phyloP scores from a whole-genome alignment of 2,888 invertebrate species.

The Cephus nigrinus region DNA sequence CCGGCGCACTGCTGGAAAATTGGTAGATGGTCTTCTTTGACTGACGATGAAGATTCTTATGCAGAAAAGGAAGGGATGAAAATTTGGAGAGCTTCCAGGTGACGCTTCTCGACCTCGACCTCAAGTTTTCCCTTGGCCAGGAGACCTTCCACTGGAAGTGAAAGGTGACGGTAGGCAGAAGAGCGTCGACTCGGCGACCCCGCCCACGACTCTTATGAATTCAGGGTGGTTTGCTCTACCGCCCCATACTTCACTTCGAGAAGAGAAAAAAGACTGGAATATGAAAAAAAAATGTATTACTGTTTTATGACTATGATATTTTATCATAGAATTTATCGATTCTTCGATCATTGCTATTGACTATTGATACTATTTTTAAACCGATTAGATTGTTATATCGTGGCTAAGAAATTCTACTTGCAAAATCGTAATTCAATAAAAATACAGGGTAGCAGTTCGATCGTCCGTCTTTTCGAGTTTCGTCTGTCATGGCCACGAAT shows the following conservation, averaged over 20 bases:
- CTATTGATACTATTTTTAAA: neutral
- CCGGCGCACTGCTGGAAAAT: neutral
- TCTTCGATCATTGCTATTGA: neutral
- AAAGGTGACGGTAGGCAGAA: neutral
- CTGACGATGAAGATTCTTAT: neutral
- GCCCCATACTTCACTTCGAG: neutral
- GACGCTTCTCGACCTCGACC: neutral
- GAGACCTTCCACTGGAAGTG: neutral
- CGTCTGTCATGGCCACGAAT: slow-evolving; percentile 49
- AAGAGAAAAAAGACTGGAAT: neutral
- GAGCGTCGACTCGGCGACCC: neutral
- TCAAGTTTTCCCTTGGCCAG: neutral
- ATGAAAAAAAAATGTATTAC: neutral
- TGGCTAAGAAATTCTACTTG: neutral
- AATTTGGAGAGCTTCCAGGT: neutral
- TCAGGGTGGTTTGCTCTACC: neutral
- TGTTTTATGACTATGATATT: neutral
- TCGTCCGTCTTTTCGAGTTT: slow-evolving; percentile 29
- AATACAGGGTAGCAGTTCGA: neutral
- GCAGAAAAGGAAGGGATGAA: neutral
- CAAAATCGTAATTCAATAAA: neutral
- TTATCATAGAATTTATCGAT: neutral
- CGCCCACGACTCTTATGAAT: neutral
- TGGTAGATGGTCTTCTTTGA: neutral
- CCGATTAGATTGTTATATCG: neutral